phyloP scores from a whole-genome alignment of 2,113 vertebrate genomes.

The Vimba vimba region DNA sequence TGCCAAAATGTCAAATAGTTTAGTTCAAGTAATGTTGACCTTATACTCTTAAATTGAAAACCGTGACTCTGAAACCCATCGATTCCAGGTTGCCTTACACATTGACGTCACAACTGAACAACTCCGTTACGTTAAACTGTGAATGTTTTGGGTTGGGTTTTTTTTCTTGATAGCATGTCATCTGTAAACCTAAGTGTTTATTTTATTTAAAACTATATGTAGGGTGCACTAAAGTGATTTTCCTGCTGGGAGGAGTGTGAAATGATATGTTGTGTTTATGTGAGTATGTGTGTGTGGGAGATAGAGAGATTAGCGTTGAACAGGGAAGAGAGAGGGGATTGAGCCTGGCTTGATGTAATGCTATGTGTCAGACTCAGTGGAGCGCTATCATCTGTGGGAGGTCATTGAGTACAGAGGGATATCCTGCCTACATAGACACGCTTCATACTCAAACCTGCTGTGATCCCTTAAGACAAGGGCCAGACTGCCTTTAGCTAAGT shows the following conservation, averaged over 20 bases:
- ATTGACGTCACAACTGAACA: background rate
- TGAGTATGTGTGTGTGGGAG: background rate
- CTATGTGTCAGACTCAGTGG: conserved; percentile 63
- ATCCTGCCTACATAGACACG: conserved; percentile 8
- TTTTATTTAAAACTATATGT: background rate
- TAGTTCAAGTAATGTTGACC: too few species aligned
- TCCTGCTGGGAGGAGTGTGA: background rate
- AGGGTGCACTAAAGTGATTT: background rate
- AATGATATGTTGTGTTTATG: conserved; percentile 8
- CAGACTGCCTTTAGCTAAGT: conserved; percentile 15
- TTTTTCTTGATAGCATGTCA: background rate
- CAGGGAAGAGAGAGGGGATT: background rate
- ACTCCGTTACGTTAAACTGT: background rate
- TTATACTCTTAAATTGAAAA: background rate
- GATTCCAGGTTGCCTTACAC: background rate
- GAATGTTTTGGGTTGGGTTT: too few species aligned
- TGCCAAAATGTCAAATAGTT: background rate
- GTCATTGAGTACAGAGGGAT: conserved; percentile 36
- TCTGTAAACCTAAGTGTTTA: background rate
- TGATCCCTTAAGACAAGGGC: conserved; percentile 30
- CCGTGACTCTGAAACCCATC: background rate
- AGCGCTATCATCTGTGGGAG: conserved; percentile 48
- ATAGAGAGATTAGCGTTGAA: background rate
- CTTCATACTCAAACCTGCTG: background rate
- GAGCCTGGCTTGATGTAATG: conserved; percentile 41